Evolutionary conservation across 30 jellyfish, hydroid and myxozoan species (phyloP).

Genomic region (Chironex yamaguchii): DNA sequence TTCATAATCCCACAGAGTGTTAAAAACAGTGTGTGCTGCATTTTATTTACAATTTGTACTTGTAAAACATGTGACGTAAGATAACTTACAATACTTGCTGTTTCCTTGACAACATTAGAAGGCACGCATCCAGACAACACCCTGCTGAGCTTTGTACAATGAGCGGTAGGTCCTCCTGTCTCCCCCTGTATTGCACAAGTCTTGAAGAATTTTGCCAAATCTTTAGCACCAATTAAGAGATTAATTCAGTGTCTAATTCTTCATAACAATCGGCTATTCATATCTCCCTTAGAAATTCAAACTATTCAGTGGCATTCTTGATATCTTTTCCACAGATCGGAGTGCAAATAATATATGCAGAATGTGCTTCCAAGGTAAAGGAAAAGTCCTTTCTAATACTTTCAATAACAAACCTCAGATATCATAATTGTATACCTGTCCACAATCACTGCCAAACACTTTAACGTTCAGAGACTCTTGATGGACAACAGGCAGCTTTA

Average conservation of each 20-base stretch:
- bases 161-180: slow-evolving; percentile 22
- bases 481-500: not conserved
- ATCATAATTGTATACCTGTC: not conserved
- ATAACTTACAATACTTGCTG: not conserved
- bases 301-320: not conserved
- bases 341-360: not conserved
- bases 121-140: slow-evolving; percentile 37
- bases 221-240: slow-evolving; percentile 3
- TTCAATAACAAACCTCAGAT: not conserved
- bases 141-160: slow-evolving; percentile 4
- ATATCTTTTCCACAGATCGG: not conserved
- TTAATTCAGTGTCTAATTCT: not conserved
- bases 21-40: not conserved
- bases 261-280: slow-evolving; percentile 13
- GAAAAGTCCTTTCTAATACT: not conserved
- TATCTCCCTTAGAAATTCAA: not conserved
- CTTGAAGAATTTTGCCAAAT: not conserved
- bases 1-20: not conserved
- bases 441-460: too few species aligned
- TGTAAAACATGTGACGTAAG: slow-evolving; percentile 12
- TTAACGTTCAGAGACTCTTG: not conserved
- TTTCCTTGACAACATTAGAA: not conserved
- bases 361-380: not conserved
- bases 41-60: not conserved
- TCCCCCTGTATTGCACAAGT: not conserved